Evolutionary conservation across 2,797 vertebrate species (phyloP), one percentile per base, ranked within the genome.

Genomic region (Sternarchorhynchus goeldii): DNA sequence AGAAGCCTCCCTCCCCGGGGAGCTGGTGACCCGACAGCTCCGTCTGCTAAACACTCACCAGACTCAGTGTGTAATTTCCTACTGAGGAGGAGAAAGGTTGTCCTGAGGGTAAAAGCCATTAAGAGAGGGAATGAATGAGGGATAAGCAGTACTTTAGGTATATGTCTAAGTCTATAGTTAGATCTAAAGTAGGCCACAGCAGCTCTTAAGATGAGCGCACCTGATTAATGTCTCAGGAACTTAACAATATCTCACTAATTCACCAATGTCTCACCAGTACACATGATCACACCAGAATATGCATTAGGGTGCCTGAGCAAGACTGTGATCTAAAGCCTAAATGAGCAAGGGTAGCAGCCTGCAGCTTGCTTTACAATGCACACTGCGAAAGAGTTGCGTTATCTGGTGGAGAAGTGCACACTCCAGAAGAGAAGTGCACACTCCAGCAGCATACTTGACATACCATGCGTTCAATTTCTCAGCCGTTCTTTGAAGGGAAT

Each of bases 21-120:
- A 85, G 10, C 75, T 71, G 57, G 90, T 88, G 81, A 69, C 70
- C 73, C 70, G 50, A 8, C 63, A 88, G 87, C 91, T 87, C 88
- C 88, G 87, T 93, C 93, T 94, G 92, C 25, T 85, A 93, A 87
- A 93, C 86, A 93, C 82, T 91, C 31, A 87, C 85, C 88, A 82
- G 80, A 75, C 91, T 94, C 85, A 93, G 88, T 86, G 85, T 85
- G 83, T 75, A 83, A 72, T 82, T 31, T 65, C 31, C 55, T 72
- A 66, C 32, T 25, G 62, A 68, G 20, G 20, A 3, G 32, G 60
- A 45, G 57, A 21, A 63, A 75, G 50, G 10, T 53, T 67, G 66
- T 36, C 58, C 50, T 50, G 69, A 70, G 55, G 67, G 65, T 8
- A 66, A n/a, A 14, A 10, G 5, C 21, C 16, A 50, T 31, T 17